Evolutionary conservation across 2,888 invertebrate genomes (phyloP), one percentile per base, ranked within the genome.

Genomic region (Phragmatobia fuliginosa): DNA sequence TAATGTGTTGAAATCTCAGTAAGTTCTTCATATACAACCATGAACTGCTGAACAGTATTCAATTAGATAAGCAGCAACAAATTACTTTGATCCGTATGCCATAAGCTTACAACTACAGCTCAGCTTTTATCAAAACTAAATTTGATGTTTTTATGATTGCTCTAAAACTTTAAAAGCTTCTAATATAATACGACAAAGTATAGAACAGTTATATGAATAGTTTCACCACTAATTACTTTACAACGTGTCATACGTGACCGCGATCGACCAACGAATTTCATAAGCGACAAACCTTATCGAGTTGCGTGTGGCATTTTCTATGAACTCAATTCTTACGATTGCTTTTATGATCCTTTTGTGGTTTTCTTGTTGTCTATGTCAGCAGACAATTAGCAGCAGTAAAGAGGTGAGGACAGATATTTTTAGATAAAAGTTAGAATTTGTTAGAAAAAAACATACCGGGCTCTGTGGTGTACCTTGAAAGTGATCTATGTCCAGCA

Each of bases 311-410:
- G 52, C 49, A n/a, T 52, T 31, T 16, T 64, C 71, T 25, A 65
- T 67, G 49, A 66, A 75, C 67, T 69, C 56, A 68, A 73, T 73
- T 75, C 75, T 77, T 73, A 80, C 67, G 68, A 73, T 67, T 61
- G 31, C 21, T 69, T 77, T 75, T 70, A 77, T 65, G 38, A 68
- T 66, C 67, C 28, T 67, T 70, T 77, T 68, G 78, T 73, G 78
- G 69, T 80, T n/a, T 14, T 10, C 25, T 62, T 28, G 28, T 62
- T 25, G 28, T 62, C 2, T 63, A 21, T 14, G 14, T 49, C 21
- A 14, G 0, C 1, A 38, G 38, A 61, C 36, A 61, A 18, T 28
- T n/a, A n/a, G n/a, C n/a, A n/a, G n/a, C n/a, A n/a, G n/a, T n/a
- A n/a, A n/a, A n/a, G n/a, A n/a, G n/a, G n/a, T n/a, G n/a, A n/a